phyloP scores from a whole-genome alignment of 2,888 invertebrate species.

The Beris chalybata region DNA sequence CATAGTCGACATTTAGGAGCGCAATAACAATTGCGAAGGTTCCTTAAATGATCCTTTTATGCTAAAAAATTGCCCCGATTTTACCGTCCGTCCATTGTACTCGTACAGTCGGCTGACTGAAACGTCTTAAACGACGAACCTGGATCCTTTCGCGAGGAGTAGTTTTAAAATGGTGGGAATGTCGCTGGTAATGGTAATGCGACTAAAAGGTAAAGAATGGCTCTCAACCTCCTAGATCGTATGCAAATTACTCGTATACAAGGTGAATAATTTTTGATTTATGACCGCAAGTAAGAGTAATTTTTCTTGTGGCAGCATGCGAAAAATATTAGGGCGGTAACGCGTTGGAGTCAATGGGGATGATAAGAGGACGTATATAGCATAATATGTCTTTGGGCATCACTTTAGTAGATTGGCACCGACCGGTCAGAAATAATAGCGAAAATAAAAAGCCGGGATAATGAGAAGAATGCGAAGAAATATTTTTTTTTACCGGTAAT shows the following conservation, averaged over 20 bases:
- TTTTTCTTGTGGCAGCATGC: slow-evolving; percentile 14
- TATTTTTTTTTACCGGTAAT: too few species aligned
- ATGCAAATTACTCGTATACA: slow-evolving; percentile 39
- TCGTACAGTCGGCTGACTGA: too few species aligned
- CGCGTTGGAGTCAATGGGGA: neutral
- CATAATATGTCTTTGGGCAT: too few species aligned
- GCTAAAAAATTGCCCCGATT: slow-evolving; percentile 39
- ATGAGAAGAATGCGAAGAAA: too few species aligned
- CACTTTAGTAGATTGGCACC: too few species aligned
- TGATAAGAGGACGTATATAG: too few species aligned
- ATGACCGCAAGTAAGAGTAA: slow-evolving; percentile 30
- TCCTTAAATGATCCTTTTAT: slow-evolving; percentile 39
- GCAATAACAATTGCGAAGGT: slow-evolving; percentile 28
- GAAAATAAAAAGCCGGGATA: too few species aligned
- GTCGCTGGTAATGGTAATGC: neutral
- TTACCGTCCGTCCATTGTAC: slow-evolving; percentile 5
- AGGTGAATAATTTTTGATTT: slow-evolving; percentile 40
- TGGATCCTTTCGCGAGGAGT: too few species aligned
- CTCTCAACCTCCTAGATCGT: slow-evolving; percentile 24
- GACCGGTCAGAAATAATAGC: too few species aligned
- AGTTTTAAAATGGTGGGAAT: neutral
- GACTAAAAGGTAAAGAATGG: slow-evolving; percentile 13
- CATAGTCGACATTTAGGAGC: too few species aligned
- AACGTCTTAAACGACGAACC: too few species aligned
- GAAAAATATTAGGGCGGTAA: neutral